Evolutionary conservation across 2,888 invertebrate genomes (phyloP).

Genomic region (Aelia acuminata): DNA sequence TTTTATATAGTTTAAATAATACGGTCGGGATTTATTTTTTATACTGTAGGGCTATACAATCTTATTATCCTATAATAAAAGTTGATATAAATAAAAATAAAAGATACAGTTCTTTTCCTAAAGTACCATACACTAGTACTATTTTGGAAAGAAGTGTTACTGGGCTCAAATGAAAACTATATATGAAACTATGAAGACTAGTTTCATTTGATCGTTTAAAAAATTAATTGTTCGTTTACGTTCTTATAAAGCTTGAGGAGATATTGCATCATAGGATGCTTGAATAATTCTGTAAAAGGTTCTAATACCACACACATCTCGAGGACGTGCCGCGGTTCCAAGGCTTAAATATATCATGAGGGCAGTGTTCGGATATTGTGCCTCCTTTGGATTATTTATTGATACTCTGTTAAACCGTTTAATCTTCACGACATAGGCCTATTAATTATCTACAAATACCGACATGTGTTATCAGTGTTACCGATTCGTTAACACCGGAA

Average conservation of each 20-base stretch:
- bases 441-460: not conserved
- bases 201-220: not conserved
- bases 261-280: slow-evolving; percentile 1
- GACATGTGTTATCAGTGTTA: not conserved
- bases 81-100: too few relatives aligned
- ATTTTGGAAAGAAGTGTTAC: too few relatives aligned
- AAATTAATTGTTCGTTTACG: not conserved
- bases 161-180: too few relatives aligned
- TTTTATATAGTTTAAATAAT: too few relatives aligned
- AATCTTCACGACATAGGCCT: not conserved
- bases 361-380: not conserved
- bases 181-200: too few relatives aligned
- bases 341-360: not conserved
- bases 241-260: not conserved
- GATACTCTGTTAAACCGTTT: not conserved
- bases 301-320: not conserved
- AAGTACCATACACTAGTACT: too few relatives aligned
- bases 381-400: not conserved
- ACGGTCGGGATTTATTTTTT: too few relatives aligned
- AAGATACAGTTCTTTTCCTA: too few relatives aligned
- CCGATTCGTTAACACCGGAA: not conserved
- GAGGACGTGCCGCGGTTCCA: not conserved
- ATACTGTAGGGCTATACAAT: too few relatives aligned
- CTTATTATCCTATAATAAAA: too few relatives aligned
- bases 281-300: slow-evolving; percentile 18